phyloP scores from a whole-genome alignment of 2,113 vertebrate species.

The Corvus cornix region DNA sequence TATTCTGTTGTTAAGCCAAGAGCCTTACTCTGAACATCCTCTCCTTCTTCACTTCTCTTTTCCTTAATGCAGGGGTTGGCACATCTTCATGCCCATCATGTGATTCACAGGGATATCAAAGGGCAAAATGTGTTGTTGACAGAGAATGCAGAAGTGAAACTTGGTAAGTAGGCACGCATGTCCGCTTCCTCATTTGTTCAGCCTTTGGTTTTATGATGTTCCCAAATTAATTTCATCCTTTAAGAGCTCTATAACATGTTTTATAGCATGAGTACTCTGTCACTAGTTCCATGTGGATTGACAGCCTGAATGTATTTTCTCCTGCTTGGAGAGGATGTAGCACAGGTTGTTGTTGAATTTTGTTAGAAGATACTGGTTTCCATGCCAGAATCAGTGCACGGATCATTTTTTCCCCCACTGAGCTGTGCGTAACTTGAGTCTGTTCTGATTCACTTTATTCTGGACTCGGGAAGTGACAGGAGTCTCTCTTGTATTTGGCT shows the following conservation, averaged over 20 bases:
- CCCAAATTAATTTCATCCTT: not conserved
- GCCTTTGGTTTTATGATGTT: not conserved
- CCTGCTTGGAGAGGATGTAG: not conserved
- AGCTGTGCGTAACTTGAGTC: not conserved
- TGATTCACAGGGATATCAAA: slow-evolving; percentile 98
- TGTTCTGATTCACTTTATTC: slow-evolving; percentile 3
- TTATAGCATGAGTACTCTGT: not conserved
- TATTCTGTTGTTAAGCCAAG: not conserved
- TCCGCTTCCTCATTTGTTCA: not conserved
- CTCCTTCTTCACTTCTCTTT: not conserved
- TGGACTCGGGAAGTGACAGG: not conserved
- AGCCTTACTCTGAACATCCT: not conserved
- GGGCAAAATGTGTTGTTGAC: slow-evolving; percentile 97
- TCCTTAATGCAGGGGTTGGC: slow-evolving; percentile 83
- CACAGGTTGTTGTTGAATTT: not conserved
- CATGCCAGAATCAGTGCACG: not conserved
- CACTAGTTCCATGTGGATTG: not conserved
- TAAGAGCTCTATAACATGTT: not conserved
- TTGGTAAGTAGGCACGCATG: slow-evolving; percentile 76
- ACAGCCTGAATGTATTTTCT: not conserved
- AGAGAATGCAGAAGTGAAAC: slow-evolving; percentile 97
- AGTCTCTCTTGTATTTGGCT: not conserved
- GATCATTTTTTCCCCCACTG: not conserved
- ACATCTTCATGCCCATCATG: slow-evolving; percentile 96
- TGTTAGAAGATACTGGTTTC: not conserved